Base-by-base conservation (phyloP, 2,797 vertebrate genomes). In the Todus mexicanus region DNA sequence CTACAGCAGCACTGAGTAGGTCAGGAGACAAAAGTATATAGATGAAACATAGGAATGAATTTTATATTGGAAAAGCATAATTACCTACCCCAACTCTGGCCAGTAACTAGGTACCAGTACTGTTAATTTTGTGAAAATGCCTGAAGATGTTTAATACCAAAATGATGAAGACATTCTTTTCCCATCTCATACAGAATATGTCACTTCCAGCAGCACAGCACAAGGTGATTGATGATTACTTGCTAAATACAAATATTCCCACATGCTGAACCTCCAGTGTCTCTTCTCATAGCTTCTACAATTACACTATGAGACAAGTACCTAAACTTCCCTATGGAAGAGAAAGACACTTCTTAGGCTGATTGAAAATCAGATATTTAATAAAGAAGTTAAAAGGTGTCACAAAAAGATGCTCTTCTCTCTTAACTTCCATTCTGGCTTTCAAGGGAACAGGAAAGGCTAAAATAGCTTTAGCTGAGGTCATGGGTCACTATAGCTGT, bases 91-190 rank as follows among this genome's bases (percentile, higher is more conserved):
- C 29, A 79, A 65, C 57, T 87, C 72, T 89, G 35, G 3, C 15
- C 20, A 20, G 42, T 65, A 76, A 77, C 38, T 68, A 47, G 48
- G 15, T 27, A 57, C 29, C 72, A 80, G 40, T 42, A 37, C 25
- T 59, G 23, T 2, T 85, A 80, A 85, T 93, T 89, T 93, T 89
- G 11, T 75, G 47, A 40, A 85, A 72, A 33, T 74, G 63, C 18
- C 43, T 85, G 65, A 61, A 85, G 85, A 89, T 56, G 31, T 69
- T 90, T 56, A 87, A 66, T 89, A 75, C 9, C 45, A 85, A 93
- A 87, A 77, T 72, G 27, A 90, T 89, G 72, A 89, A 92, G 81
- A 77, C 11, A 42, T 65, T 81, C 76, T 87, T 94, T 95, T 92
- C n/a, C 37, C 8, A 80, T 82, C 53, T 89, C 57, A 59, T 80